These are phyloP conservation scores for Urosaurus nigricauda DNA, from an alignment of 2,797 vertebrate genomes.

Conservation along the genomic window DNA sequence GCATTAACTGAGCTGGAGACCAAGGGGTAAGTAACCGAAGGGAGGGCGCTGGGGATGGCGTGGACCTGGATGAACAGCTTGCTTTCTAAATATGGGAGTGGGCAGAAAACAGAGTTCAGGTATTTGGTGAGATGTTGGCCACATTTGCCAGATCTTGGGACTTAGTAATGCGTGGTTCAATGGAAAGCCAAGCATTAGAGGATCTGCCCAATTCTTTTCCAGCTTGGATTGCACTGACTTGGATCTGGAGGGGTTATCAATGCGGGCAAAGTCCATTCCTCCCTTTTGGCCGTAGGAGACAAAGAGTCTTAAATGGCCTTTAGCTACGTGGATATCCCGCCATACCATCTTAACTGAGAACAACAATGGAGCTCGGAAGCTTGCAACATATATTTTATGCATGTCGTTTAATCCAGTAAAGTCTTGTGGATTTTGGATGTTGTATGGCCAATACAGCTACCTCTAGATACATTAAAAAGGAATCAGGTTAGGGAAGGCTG, in stretches of 20 bases:
- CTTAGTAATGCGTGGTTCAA: neutral
- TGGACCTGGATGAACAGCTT: neutral
- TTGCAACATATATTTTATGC: too few species aligned
- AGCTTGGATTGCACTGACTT: neutral
- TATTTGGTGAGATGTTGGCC: neutral
- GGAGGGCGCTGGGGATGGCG: neutral
- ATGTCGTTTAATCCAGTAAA: too few species aligned
- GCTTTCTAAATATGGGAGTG: neutral
- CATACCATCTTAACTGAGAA: too few species aligned
- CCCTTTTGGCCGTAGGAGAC: too few species aligned
- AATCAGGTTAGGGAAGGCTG: neutral
- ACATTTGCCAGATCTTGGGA: neutral
- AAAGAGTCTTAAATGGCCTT: too few species aligned
- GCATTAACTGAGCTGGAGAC: conserved; percentile 75
- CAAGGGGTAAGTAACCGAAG: conserved; percentile 74
- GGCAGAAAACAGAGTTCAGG: neutral
- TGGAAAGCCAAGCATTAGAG: neutral
- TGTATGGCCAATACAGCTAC: too few species aligned
- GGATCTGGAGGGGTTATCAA: neutral
- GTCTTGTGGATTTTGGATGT: too few species aligned
- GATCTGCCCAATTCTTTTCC: neutral
- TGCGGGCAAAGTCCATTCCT: too few species aligned
- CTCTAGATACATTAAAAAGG: too few species aligned
- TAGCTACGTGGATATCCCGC: too few species aligned
- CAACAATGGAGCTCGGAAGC: too few species aligned